Base-by-base conservation (phyloP, 2,888 invertebrate species). In the Drosophila suboccidentalis region DNA sequence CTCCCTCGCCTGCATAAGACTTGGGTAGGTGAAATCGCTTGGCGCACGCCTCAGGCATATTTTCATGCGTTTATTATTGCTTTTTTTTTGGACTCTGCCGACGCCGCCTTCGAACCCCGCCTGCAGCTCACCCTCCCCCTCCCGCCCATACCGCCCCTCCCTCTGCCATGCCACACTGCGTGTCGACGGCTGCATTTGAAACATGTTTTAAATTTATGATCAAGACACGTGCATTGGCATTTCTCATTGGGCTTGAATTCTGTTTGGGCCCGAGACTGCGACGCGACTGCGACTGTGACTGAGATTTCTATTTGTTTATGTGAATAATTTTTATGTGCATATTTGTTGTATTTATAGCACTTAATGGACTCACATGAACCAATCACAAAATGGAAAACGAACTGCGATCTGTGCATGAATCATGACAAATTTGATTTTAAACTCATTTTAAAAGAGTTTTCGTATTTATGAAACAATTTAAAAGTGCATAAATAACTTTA, bases 11-110 rank as follows among this genome's bases (percentile, higher is more conserved):
- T 4, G n/a, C 39, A 10, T 10, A 10, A 3, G 32, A 41, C 50
- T 61, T 53, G 46, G 75, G 63, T 80, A 68, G 87, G 83, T 85
- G 83, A 83, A 89, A 83, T 83, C 90, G 83, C 79, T 85, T 83
- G 90, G 86, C 90, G 90, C 90, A 87, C 90, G 83, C 90, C 88
- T 78, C 72, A 46, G 72, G 83, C 88, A 83, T 83, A 83, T 83
- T 89, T 83, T 85, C 90, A 83, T 83, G 90, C 88, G 88, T 87
- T 89, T 89, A 87, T 83, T 83, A 89, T 81, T 58, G 78, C 71
- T 53, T 73, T 73, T 79, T 80, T 80, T 74, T 78, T 70, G 85
- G 85, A 71, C 85, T 62, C 63, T 70, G 80, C 38, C 64, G 59
- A 47, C 57, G 55, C 41, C 60, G 13, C 3, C 54, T 29, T 29